Evolutionary conservation across 2,113 vertebrate genomes (phyloP).

Genomic region (Oriolus oriolus): DNA sequence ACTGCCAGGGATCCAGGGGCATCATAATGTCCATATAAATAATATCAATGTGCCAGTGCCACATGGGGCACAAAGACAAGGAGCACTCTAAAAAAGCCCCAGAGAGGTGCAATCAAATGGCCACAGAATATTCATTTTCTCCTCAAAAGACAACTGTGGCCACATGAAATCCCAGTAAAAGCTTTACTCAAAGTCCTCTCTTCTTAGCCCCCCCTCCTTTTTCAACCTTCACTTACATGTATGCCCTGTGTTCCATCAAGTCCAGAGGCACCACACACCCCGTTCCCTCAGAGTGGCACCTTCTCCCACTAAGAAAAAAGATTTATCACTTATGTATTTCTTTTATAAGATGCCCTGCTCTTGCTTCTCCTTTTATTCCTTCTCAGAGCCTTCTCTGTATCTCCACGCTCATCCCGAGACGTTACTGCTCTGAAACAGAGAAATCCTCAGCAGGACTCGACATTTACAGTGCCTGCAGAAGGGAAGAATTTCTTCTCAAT

Average conservation of each 20-base stretch:
- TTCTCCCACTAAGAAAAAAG: not conserved
- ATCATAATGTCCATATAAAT: not conserved
- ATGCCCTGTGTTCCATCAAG: not conserved
- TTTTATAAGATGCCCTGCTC: not conserved
- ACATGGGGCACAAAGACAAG: not conserved
- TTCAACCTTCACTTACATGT: accelerated
- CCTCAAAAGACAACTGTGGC: not conserved
- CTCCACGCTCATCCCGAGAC: accelerated
- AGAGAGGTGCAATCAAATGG: not conserved
- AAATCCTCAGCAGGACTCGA: not conserved
- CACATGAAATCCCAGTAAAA: not conserved
- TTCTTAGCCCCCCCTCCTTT: not conserved
- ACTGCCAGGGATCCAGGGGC: not conserved
- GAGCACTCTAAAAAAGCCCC: not conserved
- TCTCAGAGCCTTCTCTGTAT: not conserved
- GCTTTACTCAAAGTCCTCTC: not conserved
- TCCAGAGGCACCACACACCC: not conserved
- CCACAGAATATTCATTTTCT: not conserved
- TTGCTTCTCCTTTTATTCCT: not conserved
- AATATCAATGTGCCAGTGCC: not conserved
- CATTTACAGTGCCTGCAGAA: not conserved
- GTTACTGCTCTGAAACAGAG: not conserved
- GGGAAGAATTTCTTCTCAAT: not conserved
- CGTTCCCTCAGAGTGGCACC: not conserved
- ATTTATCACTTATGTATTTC: not conserved